phyloP scores from a whole-genome alignment of 2,797 vertebrate species.

The Chelonia mydas region DNA sequence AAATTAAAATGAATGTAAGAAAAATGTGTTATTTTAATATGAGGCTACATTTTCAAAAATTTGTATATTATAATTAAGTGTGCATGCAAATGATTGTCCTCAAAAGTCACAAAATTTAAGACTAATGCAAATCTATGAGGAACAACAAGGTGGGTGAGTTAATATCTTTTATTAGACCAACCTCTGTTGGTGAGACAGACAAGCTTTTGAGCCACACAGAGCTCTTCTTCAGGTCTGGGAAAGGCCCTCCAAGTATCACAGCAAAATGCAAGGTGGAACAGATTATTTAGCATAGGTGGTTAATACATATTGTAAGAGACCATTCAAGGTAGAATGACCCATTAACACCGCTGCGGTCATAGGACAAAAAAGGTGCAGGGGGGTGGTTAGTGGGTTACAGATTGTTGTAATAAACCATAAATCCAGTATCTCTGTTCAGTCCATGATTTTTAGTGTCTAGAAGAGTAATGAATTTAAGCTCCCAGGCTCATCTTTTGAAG shows the following conservation, averaged over 20 bases:
- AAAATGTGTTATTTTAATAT: background rate
- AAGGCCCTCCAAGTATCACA: background rate
- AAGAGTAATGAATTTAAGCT: background rate
- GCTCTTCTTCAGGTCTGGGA: background rate
- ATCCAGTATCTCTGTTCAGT: background rate
- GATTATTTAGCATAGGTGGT: background rate
- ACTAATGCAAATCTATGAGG: background rate
- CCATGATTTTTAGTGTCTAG: background rate
- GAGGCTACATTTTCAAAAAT: background rate
- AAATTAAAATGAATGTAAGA: background rate
- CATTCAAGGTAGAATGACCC: background rate
- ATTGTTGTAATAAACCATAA: background rate
- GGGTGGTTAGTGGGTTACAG: background rate
- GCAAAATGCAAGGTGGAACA: background rate
- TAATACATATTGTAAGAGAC: background rate
- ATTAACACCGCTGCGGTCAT: background rate
- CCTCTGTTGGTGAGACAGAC: background rate
- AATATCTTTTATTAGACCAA: background rate
- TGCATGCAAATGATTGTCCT: background rate
- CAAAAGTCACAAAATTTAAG: conserved; percentile 3
- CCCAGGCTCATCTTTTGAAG: background rate
- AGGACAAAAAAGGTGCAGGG: background rate
- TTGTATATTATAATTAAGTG: background rate
- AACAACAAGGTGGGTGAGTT: background rate
- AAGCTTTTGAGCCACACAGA: background rate